Conservation (phyloP, 2,888 invertebrate genomes). For the Halictus quadricinctus region DNA sequence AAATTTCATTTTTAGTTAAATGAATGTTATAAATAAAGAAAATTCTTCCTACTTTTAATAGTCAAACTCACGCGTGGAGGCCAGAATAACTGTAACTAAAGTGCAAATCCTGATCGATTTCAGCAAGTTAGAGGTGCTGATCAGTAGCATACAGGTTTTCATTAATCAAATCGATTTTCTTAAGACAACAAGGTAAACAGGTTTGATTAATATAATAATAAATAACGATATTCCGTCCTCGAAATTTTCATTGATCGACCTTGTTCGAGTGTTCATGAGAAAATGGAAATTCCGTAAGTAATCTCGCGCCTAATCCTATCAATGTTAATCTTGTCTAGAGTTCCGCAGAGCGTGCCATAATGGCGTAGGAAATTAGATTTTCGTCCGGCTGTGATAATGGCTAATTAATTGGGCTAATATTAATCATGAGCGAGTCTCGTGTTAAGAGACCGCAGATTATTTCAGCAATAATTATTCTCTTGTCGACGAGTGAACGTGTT, state of each 20-base stretch:
- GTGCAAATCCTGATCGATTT: not conserved
- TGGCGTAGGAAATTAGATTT: constrained; percentile 48
- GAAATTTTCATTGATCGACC: not conserved
- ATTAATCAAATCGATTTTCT: not conserved
- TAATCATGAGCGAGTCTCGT: constrained; percentile 32
- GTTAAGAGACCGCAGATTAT: constrained; percentile 49
- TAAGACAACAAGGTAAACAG: not conserved
- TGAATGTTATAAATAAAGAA: not conserved
- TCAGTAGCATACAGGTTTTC: not conserved
- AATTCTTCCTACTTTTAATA: not conserved
- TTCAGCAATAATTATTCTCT: constrained; percentile 55
- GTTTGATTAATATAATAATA: not conserved
- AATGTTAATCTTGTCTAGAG: constrained; percentile 45
- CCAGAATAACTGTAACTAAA: not conserved
- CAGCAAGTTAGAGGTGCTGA: not conserved
- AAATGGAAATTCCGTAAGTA: constrained; percentile 31
- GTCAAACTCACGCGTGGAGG: not conserved
- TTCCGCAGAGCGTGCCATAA: constrained; percentile 18
- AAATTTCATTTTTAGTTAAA: too few relatives aligned
- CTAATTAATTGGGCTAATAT: constrained; percentile 49
- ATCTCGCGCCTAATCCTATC: constrained; percentile 35
- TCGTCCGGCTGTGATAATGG: constrained; percentile 41
- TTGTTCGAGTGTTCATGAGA: not conserved
- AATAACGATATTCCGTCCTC: not conserved
- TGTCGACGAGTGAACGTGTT: constrained; percentile 43